Percentiles rank a stretch among this genome's conserved stretches.
These are phyloP conservation scores for Mythimna pallens DNA, from an alignment of 2,888 invertebrate genomes.

Conservation along the genomic window DNA sequence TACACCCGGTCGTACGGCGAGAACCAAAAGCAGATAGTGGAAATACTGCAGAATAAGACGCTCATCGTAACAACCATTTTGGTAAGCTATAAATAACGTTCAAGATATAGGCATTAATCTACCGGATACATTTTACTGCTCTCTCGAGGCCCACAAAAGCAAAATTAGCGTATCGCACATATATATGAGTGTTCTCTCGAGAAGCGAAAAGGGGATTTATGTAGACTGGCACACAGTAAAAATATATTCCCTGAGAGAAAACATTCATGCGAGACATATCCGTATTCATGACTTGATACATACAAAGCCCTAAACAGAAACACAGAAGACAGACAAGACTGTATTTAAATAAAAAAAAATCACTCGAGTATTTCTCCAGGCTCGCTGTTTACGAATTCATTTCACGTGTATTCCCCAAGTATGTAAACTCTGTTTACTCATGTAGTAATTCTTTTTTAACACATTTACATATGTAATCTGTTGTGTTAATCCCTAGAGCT, in stretches of 20 bases:
- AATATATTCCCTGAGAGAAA: slow-evolving; percentile 73
- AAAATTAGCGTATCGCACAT: slow-evolving; percentile 78
- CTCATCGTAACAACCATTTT: slow-evolving; percentile 97
- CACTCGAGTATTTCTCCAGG: slow-evolving; percentile 54
- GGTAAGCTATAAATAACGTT: slow-evolving; percentile 91
- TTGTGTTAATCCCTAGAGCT: slow-evolving; percentile 92
- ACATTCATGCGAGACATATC: slow-evolving; percentile 70
- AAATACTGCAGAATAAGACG: slow-evolving; percentile 97
- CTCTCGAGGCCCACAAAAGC: slow-evolving; percentile 76
- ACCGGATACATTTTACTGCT: slow-evolving; percentile 74
- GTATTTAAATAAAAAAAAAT: slow-evolving; percentile 63
- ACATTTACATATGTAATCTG: slow-evolving; percentile 68
- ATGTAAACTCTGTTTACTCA: slow-evolving; percentile 59
- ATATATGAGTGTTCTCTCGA: slow-evolving; percentile 70
- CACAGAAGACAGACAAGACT: slow-evolving; percentile 64
- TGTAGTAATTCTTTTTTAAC: slow-evolving; percentile 65
- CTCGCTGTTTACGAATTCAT: slow-evolving; percentile 66
- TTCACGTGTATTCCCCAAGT: slow-evolving; percentile 64
- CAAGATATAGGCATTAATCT: slow-evolving; percentile 71
- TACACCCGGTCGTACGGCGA: slow-evolving; percentile 96
- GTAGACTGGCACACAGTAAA: slow-evolving; percentile 70
- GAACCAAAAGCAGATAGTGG: slow-evolving; percentile 96
- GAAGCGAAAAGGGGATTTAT: slow-evolving; percentile 72
- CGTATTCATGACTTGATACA: slow-evolving; percentile 71
- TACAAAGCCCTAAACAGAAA: slow-evolving; percentile 57